Conservation (phyloP, 1,140 invertebrate genomes). For the Sminthurides bifidus region DNA sequence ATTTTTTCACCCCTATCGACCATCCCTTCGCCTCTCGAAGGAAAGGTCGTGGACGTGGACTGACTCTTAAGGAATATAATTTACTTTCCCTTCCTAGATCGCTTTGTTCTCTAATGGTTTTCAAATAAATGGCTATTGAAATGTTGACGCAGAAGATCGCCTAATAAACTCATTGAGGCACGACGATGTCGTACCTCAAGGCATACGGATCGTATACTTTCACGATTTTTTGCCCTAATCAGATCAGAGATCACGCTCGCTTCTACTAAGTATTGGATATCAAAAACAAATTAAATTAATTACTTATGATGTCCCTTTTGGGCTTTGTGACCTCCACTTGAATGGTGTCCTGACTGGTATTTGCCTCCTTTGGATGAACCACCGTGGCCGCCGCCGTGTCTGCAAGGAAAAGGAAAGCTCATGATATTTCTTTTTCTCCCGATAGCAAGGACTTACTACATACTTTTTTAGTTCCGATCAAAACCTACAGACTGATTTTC, state of each 20-base stretch:
- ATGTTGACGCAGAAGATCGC: too few species aligned
- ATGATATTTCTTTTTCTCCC: not conserved
- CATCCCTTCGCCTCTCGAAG: too few species aligned
- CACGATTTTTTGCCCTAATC: not conserved
- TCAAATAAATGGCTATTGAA: too few species aligned
- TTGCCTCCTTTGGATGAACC: conserved; percentile 28
- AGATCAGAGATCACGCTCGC: not conserved
- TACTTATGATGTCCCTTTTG: conserved; percentile 9
- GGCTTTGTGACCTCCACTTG: conserved; percentile 10
- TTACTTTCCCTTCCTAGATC: too few species aligned
- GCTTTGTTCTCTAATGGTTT: too few species aligned
- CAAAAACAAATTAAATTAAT: not conserved
- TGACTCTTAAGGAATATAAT: too few species aligned
- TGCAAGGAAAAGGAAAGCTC: not conserved
- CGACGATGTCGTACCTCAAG: too few species aligned
- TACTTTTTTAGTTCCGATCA: not conserved
- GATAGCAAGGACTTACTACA: not conserved
- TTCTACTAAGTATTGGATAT: not conserved
- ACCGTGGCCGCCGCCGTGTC: conserved; percentile 7
- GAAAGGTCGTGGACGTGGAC: too few species aligned
- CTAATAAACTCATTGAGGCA: too few species aligned
- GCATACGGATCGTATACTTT: too few species aligned
- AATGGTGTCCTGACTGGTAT: conserved; percentile 18
- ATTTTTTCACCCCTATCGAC: too few species aligned
- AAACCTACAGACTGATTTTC: not conserved